phyloP scores from a whole-genome alignment of 1,140 invertebrate genomes.

The Cydia splendana region DNA sequence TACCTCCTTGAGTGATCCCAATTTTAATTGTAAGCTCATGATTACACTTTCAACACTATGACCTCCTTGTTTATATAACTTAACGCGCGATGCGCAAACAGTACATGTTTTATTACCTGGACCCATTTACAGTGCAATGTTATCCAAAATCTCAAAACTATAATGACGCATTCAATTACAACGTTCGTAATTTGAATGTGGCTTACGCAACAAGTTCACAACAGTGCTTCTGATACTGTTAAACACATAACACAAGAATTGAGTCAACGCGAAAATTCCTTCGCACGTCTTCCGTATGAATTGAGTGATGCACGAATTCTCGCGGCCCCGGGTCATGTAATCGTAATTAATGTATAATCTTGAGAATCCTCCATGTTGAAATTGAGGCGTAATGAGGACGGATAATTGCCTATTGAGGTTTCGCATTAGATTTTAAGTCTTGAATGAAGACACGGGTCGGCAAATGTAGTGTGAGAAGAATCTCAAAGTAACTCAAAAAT shows the following conservation, averaged over 20 bases:
- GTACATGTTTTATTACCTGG: slow-evolving; percentile 21
- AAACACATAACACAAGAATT: slow-evolving; percentile 36
- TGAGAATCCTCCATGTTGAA: slow-evolving; percentile 8
- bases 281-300: slow-evolving; percentile 37
- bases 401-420: neutral
- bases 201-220: slow-evolving; percentile 40
- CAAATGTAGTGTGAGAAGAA: too few relatives aligned
- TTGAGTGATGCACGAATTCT: slow-evolving; percentile 33
- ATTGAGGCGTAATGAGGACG: slow-evolving; percentile 6
- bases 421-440: neutral
- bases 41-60: slow-evolving; percentile 24
- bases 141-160: slow-evolving; percentile 36
- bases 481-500: too few relatives aligned
- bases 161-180: slow-evolving; percentile 42
- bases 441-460: neutral
- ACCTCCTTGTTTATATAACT: slow-evolving; percentile 28
- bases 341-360: slow-evolving; percentile 28
- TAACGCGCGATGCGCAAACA: slow-evolving; percentile 20
- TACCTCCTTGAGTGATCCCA: neutral
- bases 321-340: slow-evolving; percentile 33
- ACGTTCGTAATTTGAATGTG: slow-evolving; percentile 36
- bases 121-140: slow-evolving; percentile 29
- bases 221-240: slow-evolving; percentile 38
- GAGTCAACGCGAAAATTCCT: slow-evolving; percentile 32
- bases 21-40: slow-evolving; percentile 1